These are phyloP conservation scores for Chloropsis hardwickii DNA, from an alignment of 2,113 vertebrate genomes.

Conservation along the genomic window DNA sequence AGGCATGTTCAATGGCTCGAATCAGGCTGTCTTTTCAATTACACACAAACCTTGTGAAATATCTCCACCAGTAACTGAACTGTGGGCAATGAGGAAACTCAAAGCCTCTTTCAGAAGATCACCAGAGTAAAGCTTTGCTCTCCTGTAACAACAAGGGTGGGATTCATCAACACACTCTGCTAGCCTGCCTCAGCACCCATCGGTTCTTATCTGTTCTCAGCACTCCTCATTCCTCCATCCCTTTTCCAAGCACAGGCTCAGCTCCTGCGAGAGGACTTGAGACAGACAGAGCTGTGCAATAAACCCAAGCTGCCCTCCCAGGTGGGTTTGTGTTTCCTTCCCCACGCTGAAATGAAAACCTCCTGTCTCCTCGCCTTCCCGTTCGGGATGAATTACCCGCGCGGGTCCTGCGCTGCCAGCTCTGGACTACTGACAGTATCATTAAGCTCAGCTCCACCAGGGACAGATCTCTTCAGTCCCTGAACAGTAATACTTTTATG, in stretches of 20 bases:
- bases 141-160: background rate
- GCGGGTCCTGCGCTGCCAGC: background rate
- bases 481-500: slow-evolving; percentile 46
- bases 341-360: slow-evolving; percentile 41
- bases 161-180: background rate
- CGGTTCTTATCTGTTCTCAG: background rate
- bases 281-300: slow-evolving; percentile 12
- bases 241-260: background rate
- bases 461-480: slow-evolving; percentile 9
- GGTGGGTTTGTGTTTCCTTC: slow-evolving; percentile 34
- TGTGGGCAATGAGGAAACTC: background rate
- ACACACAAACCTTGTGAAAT: background rate
- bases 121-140: background rate
- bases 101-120: background rate
- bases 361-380: background rate
- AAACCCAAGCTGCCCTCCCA: slow-evolving; percentile 19
- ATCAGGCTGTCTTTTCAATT: slow-evolving; percentile 29
- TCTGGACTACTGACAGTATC: slow-evolving; percentile 5
- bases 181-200: background rate
- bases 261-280: background rate
- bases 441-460: slow-evolving; percentile 19
- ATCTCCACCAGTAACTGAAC: background rate
- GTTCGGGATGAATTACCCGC: slow-evolving; percentile 26
- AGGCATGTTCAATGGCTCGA: background rate
- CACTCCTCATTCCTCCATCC: background rate